Base-by-base conservation (phyloP, 2,888 invertebrate genomes). In the Euplexia lucipara region DNA sequence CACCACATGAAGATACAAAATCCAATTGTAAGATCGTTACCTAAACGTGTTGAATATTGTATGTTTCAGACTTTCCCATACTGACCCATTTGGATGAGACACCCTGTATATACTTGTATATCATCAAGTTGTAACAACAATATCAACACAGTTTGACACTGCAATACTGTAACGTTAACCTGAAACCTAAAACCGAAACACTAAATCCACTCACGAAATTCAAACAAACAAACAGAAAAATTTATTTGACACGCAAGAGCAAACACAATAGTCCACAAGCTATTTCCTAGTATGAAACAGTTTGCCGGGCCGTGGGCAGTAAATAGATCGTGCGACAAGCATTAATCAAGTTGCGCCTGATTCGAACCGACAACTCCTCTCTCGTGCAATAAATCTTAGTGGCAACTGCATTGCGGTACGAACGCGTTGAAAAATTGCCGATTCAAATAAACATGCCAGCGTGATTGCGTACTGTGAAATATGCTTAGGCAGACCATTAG, bases 361-460 rank as follows among this genome's bases (percentile, higher is more conserved):
- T 91, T 88, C 91, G 87, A 86, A 81, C 84, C 87, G 89, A 86
- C 85, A 88, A 86, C 84, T 85, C 81, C 86, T 82, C 86, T 85
- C 79, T 83, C 80, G 76, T 84, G 87, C 88, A 79, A 92, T 92
- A 92, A 92, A 93, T 92, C 92, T 92, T 81, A 72, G 80, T 79
- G 83, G 88, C 90, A 88, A 90, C 92, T 90, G 92, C 93, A 92
- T 86, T 91, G 93, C 92, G 85, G 89, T 83, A 85, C 87, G 81
- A 76, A 82, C 78, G 81, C 83, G 87, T 88, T 92, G 92, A 92
- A 92, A 93, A 92, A 93, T 91, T 91, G 89, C 87, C 86, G 87
- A 91, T 90, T 89, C 87, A 87, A 92, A 91, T 91, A 92, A 91
- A 92, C 91, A 89, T 89, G 90, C 84, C 84, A 79, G 71, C 73